A percentile compares a stretch with the other conserved stretches of the same genome.
Conservation (phyloP, 92 coral and sea anemone genomes). For the Galaxea fascicularis region DNA sequence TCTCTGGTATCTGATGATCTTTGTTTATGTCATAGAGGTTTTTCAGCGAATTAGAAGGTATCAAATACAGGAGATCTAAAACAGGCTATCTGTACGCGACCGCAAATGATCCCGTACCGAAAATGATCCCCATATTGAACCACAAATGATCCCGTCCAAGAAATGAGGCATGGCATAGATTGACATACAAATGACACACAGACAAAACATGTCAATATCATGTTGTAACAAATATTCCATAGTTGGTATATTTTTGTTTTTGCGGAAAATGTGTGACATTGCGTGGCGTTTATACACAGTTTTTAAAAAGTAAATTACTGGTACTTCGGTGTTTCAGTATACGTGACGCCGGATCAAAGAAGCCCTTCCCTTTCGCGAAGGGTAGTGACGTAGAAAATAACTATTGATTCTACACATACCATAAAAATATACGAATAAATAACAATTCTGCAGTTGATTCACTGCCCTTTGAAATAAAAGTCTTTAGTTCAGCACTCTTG, state of each 20-base stretch:
- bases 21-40: too few relatives aligned
- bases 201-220: too few relatives aligned
- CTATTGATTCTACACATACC: slow-evolving; percentile 6
- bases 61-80: too few relatives aligned
- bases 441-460: slow-evolving; percentile 8
- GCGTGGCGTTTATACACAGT: not conserved
- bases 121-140: not conserved
- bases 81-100: too few relatives aligned
- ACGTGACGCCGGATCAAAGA: not conserved
- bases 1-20: too few relatives aligned
- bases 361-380: not conserved
- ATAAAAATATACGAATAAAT: not conserved
- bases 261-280: not conserved
- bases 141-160: not conserved
- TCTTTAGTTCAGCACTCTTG: too few relatives aligned
- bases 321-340: not conserved
- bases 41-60: too few relatives aligned
- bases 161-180: not conserved
- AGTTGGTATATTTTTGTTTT: not conserved
- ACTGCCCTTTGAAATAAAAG: not conserved
- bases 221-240: not conserved
- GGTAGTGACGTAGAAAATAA: not conserved
- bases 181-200: too few relatives aligned
- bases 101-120: slow-evolving; percentile 1
- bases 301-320: not conserved